Base-by-base conservation (phyloP, 2,797 vertebrate species). In the Melopsittacus undulatus region DNA sequence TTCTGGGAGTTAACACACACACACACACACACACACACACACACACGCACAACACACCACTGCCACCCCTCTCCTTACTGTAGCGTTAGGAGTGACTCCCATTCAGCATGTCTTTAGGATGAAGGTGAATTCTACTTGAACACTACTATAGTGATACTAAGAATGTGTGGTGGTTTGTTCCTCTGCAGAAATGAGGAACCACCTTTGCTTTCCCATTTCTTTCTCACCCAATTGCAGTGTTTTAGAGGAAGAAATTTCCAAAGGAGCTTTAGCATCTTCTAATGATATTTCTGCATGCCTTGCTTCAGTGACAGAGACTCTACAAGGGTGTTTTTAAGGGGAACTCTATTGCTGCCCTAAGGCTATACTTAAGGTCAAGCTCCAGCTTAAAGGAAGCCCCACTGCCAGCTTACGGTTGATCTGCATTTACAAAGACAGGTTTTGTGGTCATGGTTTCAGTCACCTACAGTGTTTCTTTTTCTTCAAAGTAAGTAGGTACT, bases 251-350 rank as follows among this genome's bases (percentile, higher is more conserved):
- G 0, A 40, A 24, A 56, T 82, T 82, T 90, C 32, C 27, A 38
- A 64, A 51, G 19, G 9, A 24, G 4, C 16, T 79, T 84, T 59
- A 27, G 9, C 1, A 5, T 24, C 11, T 43, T 16, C 36, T 17
- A 0, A 13, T 11, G 7, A 18, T 43, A 66, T 76, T 59, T 68
- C 22, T 52, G 18, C 19, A 77, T 29, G 23, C 36, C 43, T 79
- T 30, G 5, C 5, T 78, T 66, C 30, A 52, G 18, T 20, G 48
- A 18, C 24, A 77, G 38, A 43, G 27, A 13, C 5, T 43, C 29
- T 11, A 5, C 27, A 29, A 48, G 24, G 7, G 0, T 1, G 1
- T 24, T 57, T 56, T 72, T 68, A n/a, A 29, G 30, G 9, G 2
- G 4, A 0, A 10, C 7, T 78, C 32, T 34, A 52, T 26, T 40